Evolutionary conservation across 2,888 invertebrate species (phyloP).

Genomic region (Panorpa germanica): DNA sequence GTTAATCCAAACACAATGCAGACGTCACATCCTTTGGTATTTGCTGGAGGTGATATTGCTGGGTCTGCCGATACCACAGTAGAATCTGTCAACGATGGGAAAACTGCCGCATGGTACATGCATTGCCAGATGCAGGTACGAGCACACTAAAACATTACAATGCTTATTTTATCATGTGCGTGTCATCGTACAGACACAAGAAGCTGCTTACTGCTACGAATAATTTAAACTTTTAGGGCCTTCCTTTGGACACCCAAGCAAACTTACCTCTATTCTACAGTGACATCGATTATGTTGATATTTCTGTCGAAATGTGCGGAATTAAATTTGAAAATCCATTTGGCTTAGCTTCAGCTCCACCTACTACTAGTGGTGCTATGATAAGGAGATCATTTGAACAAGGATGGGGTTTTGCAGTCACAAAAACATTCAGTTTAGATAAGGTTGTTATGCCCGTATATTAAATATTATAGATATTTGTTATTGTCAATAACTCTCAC

Average conservation of each 20-base stretch:
- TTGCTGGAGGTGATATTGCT: constrained; percentile 88
- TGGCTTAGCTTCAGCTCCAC: constrained; percentile 92
- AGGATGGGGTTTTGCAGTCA: constrained; percentile 96
- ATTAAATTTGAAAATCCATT: constrained; percentile 92
- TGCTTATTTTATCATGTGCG: constrained; percentile 20
- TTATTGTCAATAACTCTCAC: no score
- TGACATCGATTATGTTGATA: constrained; percentile 82
- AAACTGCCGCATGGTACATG: constrained; percentile 90
- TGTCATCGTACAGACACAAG: constrained; percentile 38
- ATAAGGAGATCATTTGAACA: constrained; percentile 86
- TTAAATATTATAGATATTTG: no score
- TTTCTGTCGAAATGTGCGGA: constrained; percentile 86
- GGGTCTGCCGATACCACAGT: constrained; percentile 94
- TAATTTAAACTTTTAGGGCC: constrained; percentile 26
- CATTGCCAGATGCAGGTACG: constrained; percentile 82
- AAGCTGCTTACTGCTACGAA: constrained; percentile 68
- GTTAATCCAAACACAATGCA: constrained; percentile 63
- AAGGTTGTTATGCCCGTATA: no score
- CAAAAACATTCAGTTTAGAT: constrained; percentile 88
- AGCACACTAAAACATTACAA: constrained; percentile 9
- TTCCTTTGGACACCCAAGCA: constrained; percentile 41
- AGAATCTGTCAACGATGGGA: constrained; percentile 96
- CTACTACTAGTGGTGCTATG: constrained; percentile 88
- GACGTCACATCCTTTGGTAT: constrained; percentile 59
- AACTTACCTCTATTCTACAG: constrained; percentile 82